Evolutionary conservation across 2,113 vertebrate species (phyloP), one percentile per base, ranked within the genome.

Genomic region (Thermophis baileyi): DNA sequence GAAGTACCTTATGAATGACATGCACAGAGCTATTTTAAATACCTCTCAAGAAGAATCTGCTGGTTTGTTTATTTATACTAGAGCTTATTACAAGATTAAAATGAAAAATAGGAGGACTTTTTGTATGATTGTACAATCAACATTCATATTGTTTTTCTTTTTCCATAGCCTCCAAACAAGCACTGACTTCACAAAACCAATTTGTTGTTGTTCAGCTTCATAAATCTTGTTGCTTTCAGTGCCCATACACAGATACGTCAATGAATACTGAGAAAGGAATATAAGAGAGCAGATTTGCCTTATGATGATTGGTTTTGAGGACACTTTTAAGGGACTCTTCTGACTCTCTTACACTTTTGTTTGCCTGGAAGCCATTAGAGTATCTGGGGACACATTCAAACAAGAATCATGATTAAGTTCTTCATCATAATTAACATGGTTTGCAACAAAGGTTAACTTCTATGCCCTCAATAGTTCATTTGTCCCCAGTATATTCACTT

Each of bases 131-230:
- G 88, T 91, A 86, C 40, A 1, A 0, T 55, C 90, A 20, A 50
- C 54, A 35, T 49, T 90, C 93, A 94, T 96, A 96, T 89, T 92
- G 89, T 93, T 96, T 96, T 93, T 94, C 85, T 94, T 94, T 88
- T 91, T 93, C 92, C 50, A 0, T 2, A 87, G 53, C 1, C 0
- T 44, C 6, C 11, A 87, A 95, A 87, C 18, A 60, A 96, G 91
- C 0, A 24, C 57, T 74, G 6, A 90, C 60, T 44, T 50, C 3
- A 4, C 81, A 3, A 49, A 0, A 9, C 10, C 25, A 12, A 27
- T 63, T 49, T 92, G 44, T 87, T 0, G 1, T 81, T 88, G 89
- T 90, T 96, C 92, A 87, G 40, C 8, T 87, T 94, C 87, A 46
- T 22, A 8, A 93, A 94, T 69, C 50, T 91, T 95, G 30, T 85